Conservation (phyloP, 2,113 vertebrate genomes). For the Triplophysa siluroides region DNA sequence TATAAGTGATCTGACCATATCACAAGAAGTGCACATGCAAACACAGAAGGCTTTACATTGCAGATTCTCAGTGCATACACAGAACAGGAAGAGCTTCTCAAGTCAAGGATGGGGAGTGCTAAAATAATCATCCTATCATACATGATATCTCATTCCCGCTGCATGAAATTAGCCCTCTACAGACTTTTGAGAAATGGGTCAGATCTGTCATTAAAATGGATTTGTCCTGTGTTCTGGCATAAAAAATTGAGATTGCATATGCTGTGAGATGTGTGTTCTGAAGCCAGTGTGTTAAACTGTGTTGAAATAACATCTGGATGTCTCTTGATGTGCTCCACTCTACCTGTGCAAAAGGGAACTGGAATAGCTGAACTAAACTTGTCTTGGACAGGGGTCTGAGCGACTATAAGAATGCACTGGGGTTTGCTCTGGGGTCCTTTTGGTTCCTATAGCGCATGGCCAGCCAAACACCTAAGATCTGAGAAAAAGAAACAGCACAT, state of each 20-base stretch:
- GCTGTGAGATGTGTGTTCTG: not conserved
- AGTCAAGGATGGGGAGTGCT: slow-evolving; percentile 64
- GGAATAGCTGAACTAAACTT: slow-evolving; percentile 37
- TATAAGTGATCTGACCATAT: not conserved
- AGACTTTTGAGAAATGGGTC: slow-evolving; percentile 23
- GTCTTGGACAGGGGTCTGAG: not conserved
- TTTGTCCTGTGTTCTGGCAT: not conserved
- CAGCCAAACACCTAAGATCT: slow-evolving; percentile 93
- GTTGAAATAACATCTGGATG: slow-evolving; percentile 47
- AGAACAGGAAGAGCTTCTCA: slow-evolving; percentile 59
- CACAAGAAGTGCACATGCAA: slow-evolving; percentile 44
- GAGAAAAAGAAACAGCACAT: slow-evolving; percentile 26
- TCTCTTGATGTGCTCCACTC: slow-evolving; percentile 54
- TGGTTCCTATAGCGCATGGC: slow-evolving; percentile 93
- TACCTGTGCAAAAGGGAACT: slow-evolving; percentile 57
- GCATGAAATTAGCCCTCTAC: slow-evolving; percentile 19
- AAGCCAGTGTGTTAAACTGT: slow-evolving; percentile 55
- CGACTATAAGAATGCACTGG: slow-evolving; percentile 90
- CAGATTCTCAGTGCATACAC: slow-evolving; percentile 37
- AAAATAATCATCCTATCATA: slow-evolving; percentile 66
- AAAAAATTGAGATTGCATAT: not conserved
- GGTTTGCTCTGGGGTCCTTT: slow-evolving; percentile 90
- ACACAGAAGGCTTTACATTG: slow-evolving; percentile 21
- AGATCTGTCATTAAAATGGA: slow-evolving; percentile 6
- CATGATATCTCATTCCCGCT: slow-evolving; percentile 59